These are phyloP conservation scores for Carollia perspicillata DNA, from an alignment of 2,113 vertebrate genomes.

Conservation along the genomic window DNA sequence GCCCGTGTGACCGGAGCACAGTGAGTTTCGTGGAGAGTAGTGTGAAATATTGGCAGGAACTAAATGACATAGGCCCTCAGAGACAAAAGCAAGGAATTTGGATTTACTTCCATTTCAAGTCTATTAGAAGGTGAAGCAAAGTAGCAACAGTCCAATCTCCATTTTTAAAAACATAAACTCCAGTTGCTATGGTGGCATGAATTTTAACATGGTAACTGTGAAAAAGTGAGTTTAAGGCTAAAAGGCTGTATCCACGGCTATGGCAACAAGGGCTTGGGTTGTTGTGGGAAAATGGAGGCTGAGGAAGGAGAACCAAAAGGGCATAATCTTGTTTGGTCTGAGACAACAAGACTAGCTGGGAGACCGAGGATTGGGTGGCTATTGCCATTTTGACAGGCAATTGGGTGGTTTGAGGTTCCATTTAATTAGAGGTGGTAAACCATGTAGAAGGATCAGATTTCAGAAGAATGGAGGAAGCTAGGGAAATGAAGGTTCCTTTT, in stretches of 20 bases:
- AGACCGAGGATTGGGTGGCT: background rate
- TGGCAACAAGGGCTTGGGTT: background rate
- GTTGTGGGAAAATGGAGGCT: background rate
- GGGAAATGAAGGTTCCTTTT: background rate
- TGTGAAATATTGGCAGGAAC: background rate
- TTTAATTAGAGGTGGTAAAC: background rate
- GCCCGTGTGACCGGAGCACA: background rate
- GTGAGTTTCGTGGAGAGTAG: background rate
- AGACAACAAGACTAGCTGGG: background rate
- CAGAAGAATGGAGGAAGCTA: background rate
- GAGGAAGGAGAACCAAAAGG: background rate
- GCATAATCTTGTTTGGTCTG: background rate
- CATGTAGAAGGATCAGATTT: background rate
- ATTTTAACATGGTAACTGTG: background rate
- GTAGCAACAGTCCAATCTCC: background rate
- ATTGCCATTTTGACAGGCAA: background rate
- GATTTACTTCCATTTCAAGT: slow-evolving; percentile 3
- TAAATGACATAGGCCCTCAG: background rate
- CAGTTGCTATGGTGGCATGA: background rate
- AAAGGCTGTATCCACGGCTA: background rate
- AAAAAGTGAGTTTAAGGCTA: background rate
- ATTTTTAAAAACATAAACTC: background rate
- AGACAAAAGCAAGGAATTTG: background rate
- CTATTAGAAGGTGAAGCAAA: background rate
- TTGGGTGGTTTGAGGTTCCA: background rate